phyloP scores from a whole-genome alignment of 2,888 invertebrate species.

The Linyphia triangularis region DNA sequence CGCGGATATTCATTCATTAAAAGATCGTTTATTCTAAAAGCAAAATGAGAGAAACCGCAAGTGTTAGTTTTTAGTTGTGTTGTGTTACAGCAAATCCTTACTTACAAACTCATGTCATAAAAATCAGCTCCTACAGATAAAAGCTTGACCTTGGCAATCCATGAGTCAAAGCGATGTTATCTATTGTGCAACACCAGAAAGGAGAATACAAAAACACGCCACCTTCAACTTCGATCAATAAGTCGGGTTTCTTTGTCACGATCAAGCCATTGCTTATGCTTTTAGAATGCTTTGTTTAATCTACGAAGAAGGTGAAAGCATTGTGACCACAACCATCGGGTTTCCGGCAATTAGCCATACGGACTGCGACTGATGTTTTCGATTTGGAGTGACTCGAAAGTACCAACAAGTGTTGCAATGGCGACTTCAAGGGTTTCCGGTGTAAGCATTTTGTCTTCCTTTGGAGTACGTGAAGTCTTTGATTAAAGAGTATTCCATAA shows the following conservation, averaged over 20 bases:
- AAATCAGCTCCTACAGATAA: slow-evolving; percentile 28
- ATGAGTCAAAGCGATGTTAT: slow-evolving; percentile 71
- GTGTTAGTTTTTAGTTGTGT: too few relatives aligned
- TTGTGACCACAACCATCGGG: slow-evolving; percentile 52
- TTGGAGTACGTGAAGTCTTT: too few relatives aligned
- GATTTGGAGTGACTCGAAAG: slow-evolving; percentile 4
- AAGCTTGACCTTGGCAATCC: slow-evolving; percentile 57
- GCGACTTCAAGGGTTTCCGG: slow-evolving; percentile 59
- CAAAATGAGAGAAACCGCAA: too few relatives aligned
- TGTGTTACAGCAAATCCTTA: too few relatives aligned
- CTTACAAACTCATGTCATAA: neutral
- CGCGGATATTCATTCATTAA: too few relatives aligned
- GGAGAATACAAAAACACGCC: slow-evolving; percentile 51
- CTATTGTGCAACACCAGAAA: slow-evolving; percentile 69
- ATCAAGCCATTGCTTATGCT: slow-evolving; percentile 66
- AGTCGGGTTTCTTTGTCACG: slow-evolving; percentile 70
- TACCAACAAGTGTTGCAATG: slow-evolving; percentile 42
- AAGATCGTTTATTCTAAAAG: too few relatives aligned
- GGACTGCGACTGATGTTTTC: slow-evolving; percentile 49
- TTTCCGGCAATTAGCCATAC: slow-evolving; percentile 71
- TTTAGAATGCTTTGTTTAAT: slow-evolving; percentile 68
- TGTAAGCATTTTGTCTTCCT: too few relatives aligned
- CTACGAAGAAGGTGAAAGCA: slow-evolving; percentile 48
- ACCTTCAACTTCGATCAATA: slow-evolving; percentile 66
- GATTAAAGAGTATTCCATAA: too few relatives aligned